Evolutionary conservation across 2,113 vertebrate species (phyloP), one percentile per base, ranked within the genome.

Genomic region (Peromyscus californicus): DNA sequence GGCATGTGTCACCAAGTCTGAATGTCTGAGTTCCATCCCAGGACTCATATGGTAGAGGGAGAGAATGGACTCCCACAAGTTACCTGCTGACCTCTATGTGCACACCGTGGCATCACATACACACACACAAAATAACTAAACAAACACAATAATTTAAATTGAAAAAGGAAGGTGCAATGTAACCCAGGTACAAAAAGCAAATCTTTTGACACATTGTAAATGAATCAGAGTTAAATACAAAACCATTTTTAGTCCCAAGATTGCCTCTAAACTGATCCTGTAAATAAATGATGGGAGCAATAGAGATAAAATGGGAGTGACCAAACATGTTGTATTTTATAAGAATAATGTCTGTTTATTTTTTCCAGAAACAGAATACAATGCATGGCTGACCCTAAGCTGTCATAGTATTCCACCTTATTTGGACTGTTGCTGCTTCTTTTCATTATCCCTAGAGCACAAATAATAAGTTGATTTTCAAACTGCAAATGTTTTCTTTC

Each of bases 391-490:
- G 36, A 67, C 65, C 79, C 79, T 70, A 80, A 72, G 29, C 65
- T 89, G 31, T 57, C 91, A 39, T 11, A 65, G 72, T 33, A 39
- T 96, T 94, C 39, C 93, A 93, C 95, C 92, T 95, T 65, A 24
- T 82, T 79, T 17, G 78, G 54, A 90, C 94, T 74, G 86, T 45
- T 59, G 76, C 76, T 94, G 82, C 89, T 93, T 83, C 82, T 97
- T 96, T 96, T 96, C 96, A 96, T 97, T 97, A 96, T 95, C 94
- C 89, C 83, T 96, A 87, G 45, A 97, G 74, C 67, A 94, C 95
- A 95, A 97, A 94, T 95, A 98, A 95, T 75, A 98, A 94, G 94
- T 95, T 97, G 93, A 97, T 96, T 97, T 94, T 97, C 78, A 93
- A 96, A 89, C 74, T 45, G 59, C 67, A 96, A 97, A 94, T 91